Conservation (phyloP, 92 coral and sea anemone genomes). For the Nematostella vectensis region DNA sequence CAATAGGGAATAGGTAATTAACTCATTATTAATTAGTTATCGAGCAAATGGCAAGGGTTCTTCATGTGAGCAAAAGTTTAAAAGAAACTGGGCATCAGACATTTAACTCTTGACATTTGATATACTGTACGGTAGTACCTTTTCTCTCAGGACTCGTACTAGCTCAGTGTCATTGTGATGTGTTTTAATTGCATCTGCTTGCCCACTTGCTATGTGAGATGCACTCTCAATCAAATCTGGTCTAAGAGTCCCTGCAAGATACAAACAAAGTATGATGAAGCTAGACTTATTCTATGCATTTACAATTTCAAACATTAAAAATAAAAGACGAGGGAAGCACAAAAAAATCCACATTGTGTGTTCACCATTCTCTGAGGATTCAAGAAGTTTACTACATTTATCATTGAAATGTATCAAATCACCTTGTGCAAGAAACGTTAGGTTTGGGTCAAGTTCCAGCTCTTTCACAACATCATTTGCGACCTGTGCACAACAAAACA, state of each 20-base stretch:
- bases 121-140: no score
- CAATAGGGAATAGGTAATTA: no score
- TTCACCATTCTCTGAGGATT: background rate
- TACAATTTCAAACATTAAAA: no score
- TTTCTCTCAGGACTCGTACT: conserved; percentile 71
- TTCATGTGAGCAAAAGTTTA: no score
- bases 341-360: no score
- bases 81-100: no score
- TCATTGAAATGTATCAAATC: no score
- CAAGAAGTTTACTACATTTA: no score
- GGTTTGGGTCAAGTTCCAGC: conserved; percentile 60
- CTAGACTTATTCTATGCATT: background rate
- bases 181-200: conserved; percentile 98
- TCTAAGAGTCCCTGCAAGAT: conserved; percentile 76
- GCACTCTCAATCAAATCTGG: conserved; percentile 98
- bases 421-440: conserved; percentile 96
- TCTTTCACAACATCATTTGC: conserved; percentile 80
- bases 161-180: conserved; percentile 97
- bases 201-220: conserved; percentile 75
- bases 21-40: no score
- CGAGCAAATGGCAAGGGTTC: no score
- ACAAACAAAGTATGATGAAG: background rate
- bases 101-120: no score
- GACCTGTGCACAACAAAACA: conserved; percentile 56
- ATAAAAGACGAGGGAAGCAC: no score